Evolutionary conservation across 2,113 vertebrate genomes (phyloP).

Genomic region (Macheiramphus alcinus): DNA sequence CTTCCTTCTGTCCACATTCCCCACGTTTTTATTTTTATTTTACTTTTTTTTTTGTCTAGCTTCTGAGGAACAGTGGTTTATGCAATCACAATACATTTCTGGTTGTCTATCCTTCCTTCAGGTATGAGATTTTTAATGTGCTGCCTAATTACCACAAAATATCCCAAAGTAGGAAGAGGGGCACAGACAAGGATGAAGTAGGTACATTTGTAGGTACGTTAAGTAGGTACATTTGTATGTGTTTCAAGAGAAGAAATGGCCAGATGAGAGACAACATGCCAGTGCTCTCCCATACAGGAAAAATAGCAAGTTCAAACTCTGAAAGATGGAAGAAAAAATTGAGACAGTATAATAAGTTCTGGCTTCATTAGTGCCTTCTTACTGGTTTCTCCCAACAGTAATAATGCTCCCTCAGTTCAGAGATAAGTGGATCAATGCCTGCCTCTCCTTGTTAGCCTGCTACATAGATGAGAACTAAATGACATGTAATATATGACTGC

Average conservation of each 20-base stretch:
- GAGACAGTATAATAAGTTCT: neutral
- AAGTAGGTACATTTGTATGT: neutral
- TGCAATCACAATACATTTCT: neutral
- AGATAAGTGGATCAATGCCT: neutral
- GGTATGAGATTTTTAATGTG: neutral
- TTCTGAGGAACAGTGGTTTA: neutral
- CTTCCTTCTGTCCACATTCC: neutral
- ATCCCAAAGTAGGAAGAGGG: neutral
- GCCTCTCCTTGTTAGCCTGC: neutral
- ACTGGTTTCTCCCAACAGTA: neutral
- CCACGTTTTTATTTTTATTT: neutral
- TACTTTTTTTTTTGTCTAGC: neutral
- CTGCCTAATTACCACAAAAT: neutral
- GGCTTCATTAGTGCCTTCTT: neutral
- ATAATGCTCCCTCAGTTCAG: neutral
- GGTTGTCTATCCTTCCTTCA: neutral
- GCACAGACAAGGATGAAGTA: neutral
- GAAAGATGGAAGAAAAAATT: neutral
- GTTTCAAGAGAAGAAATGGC: neutral
- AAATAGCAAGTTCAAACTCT: neutral
- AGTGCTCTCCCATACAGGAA: neutral
- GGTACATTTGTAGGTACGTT: neutral
- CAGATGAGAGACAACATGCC: neutral
- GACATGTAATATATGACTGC: neutral
- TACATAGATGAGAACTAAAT: neutral